Percentiles rank a stretch among this genome's conserved stretches.
These are phyloP conservation scores for Fulmarus glacialis DNA, from an alignment of 2,113 vertebrate genomes.

Conservation along the genomic window DNA sequence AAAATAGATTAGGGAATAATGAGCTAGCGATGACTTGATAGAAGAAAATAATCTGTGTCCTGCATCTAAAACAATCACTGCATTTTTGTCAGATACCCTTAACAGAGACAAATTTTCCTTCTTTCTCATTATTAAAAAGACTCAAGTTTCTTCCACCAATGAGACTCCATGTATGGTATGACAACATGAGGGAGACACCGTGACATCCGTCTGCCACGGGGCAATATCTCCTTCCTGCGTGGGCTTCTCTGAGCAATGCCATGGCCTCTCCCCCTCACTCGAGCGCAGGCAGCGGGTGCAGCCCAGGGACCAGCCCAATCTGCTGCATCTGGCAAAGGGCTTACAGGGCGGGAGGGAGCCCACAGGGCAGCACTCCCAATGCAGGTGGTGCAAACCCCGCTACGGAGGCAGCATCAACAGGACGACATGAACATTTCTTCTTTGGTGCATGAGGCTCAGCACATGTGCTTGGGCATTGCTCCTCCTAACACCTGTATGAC, in stretches of 20 bases:
- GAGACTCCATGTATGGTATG: neutral
- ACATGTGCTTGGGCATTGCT: accelerated
- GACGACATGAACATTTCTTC: neutral
- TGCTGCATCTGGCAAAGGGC: neutral
- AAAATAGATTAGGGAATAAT: neutral
- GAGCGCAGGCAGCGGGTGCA: accelerated
- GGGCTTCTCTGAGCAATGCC: neutral
- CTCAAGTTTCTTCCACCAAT: neutral
- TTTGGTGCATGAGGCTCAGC: neutral
- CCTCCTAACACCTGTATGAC: neutral
- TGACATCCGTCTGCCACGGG: neutral
- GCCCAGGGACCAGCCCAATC: neutral
- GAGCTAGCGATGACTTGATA: neutral
- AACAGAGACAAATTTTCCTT: neutral
- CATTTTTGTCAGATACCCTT: neutral
- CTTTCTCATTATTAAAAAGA: neutral
- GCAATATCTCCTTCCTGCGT: neutral
- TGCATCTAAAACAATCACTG: neutral
- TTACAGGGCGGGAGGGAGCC: neutral
- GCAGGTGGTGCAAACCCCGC: neutral
- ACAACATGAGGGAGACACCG: neutral
- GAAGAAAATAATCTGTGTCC: neutral
- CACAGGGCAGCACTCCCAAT: neutral
- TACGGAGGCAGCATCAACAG: neutral
- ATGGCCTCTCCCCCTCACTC: neutral